Conservation (phyloP, 2,797 vertebrate genomes). For the Phataginus tricuspis region DNA sequence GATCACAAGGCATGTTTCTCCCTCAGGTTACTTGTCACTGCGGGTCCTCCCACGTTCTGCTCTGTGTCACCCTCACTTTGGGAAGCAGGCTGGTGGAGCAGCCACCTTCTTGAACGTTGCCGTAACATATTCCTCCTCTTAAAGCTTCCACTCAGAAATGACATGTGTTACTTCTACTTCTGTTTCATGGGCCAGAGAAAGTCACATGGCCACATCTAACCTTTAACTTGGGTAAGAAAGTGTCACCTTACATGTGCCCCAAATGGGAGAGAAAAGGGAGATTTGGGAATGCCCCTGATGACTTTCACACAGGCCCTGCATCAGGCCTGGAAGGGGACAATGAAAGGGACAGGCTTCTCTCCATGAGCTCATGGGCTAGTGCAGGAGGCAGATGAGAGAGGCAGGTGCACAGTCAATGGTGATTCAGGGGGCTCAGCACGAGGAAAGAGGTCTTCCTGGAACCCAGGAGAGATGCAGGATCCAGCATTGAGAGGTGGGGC, state of each 20-base stretch:
- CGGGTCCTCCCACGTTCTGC: neutral
- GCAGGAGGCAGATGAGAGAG: neutral
- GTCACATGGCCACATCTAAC: neutral
- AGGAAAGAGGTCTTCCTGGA: neutral
- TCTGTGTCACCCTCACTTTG: neutral
- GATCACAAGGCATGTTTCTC: neutral
- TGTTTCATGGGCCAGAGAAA: neutral
- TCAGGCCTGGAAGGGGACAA: neutral
- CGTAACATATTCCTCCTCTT: neutral
- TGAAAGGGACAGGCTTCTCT: neutral
- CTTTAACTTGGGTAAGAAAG: neutral
- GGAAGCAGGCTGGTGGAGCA: neutral
- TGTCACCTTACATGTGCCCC: neutral
- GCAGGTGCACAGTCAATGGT: neutral
- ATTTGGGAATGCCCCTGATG: fast-evolving
- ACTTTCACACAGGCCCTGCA: neutral
- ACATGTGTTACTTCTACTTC: neutral
- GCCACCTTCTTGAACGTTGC: neutral
- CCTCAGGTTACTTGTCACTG: neutral
- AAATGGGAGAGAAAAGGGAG: neutral
- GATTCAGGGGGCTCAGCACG: neutral
- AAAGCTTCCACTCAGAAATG: neutral
- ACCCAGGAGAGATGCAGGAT: neutral
- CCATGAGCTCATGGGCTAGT: neutral
- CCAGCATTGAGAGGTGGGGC: neutral